These are phyloP conservation scores for Neodiprion virginianus DNA, from an alignment of 1,140 invertebrate species.

Conservation along the genomic window DNA sequence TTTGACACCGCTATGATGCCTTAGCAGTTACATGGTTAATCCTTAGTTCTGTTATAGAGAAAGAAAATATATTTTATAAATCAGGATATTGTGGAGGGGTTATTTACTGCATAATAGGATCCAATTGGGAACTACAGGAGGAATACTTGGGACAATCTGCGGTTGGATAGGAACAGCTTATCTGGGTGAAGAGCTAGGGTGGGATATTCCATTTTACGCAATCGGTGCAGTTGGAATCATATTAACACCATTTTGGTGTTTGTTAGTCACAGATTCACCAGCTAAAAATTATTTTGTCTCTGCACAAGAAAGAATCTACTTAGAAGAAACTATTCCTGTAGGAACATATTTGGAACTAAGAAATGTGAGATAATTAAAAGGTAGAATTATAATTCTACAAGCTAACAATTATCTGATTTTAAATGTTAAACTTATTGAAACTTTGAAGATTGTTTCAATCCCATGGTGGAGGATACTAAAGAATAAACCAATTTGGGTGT, in stretches of 20 bases:
- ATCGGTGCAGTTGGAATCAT: constrained; percentile 1
- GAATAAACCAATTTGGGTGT: not conserved
- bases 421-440: not conserved
- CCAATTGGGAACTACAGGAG: not conserved
- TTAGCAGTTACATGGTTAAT: not conserved
- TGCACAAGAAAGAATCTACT: not conserved
- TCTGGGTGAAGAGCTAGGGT: not conserved
- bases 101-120: not conserved
- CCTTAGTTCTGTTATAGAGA: not conserved
- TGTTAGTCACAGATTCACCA: not conserved
- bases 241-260: constrained; percentile 1
- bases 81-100: not conserved
- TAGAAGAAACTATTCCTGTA: not conserved
- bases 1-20: too few species aligned
- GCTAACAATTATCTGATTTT: not conserved
- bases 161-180: not conserved
- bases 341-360: not conserved
- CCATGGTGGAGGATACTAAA: not conserved
- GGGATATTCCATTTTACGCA: constrained; percentile 7
- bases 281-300: not conserved
- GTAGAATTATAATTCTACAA: too few species aligned
- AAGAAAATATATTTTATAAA: not conserved
- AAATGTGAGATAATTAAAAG: not conserved
- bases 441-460: not conserved
- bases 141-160: not conserved